Percentiles rank a stretch among this genome's conserved stretches.
phyloP scores from a whole-genome alignment of 2,888 invertebrate species.

The Dascillus cervinus region DNA sequence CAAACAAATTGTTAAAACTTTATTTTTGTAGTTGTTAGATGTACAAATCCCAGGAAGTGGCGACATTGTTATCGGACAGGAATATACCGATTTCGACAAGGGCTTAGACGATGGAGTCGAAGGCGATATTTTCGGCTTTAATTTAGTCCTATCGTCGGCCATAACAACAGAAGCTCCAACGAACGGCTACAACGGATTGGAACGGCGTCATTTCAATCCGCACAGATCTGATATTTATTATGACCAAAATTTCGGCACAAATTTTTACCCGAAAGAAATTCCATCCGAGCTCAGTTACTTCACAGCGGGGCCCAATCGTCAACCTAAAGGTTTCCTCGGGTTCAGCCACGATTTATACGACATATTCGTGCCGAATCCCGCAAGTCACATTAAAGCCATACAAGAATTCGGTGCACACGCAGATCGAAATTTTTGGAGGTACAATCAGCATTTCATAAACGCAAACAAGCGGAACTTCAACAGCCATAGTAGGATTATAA shows the following conservation, averaged over 20 bases:
- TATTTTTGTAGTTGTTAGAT: conserved; percentile 49
- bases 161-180: conserved; percentile 27
- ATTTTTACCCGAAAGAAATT: conserved; percentile 10
- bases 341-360: conserved; percentile 16
- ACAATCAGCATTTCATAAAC: conserved; percentile 1
- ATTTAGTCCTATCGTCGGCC: conserved; percentile 53
- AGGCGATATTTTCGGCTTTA: conserved; percentile 60
- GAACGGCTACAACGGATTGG: conserved; percentile 3
- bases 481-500: conserved; percentile 13
- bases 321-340: conserved; percentile 20
- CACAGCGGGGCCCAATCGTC: conserved; percentile 16
- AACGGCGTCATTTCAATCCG: conserved; percentile 1
- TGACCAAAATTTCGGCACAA: background rate
- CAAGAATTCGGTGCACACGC: conserved; percentile 1
- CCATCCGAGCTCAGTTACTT: conserved; percentile 24
- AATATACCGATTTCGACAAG: conserved; percentile 57
- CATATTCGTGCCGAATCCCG: conserved; percentile 4
- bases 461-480: conserved; percentile 14
- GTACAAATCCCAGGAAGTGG: conserved; percentile 52
- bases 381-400: background rate
- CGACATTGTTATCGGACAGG: conserved; percentile 62
- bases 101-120: conserved; percentile 59
- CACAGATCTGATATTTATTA: background rate
- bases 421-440: no score
- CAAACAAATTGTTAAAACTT: no score